phyloP scores from a whole-genome alignment of 2,888 invertebrate species.

The Hypsopygia costalis region DNA sequence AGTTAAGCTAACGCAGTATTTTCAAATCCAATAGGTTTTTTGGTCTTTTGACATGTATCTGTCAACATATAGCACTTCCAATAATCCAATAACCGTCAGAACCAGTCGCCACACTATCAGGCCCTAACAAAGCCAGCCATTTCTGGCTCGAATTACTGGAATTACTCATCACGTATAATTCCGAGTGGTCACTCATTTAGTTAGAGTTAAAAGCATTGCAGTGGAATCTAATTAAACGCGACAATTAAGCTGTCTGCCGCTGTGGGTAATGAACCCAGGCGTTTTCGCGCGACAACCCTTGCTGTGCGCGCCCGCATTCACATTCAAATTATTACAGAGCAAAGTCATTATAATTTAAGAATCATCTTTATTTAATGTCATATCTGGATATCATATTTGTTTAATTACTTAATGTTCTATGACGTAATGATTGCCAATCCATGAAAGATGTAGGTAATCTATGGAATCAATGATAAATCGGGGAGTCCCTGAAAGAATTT shows the following conservation, averaged over 20 bases:
- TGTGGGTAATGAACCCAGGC: slow-evolving; percentile 40
- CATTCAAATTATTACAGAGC: background rate
- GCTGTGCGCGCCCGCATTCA: slow-evolving; percentile 23
- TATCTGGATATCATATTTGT: background rate
- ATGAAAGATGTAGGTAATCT: too few relatives aligned
- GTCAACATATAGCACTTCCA: too few relatives aligned
- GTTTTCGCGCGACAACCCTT: slow-evolving; percentile 27
- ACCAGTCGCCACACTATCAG: background rate
- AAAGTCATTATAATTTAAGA: background rate
- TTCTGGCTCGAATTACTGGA: slow-evolving; percentile 8
- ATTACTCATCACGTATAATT: slow-evolving; percentile 17
- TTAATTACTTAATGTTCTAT: too few relatives aligned
- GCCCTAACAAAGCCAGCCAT: slow-evolving; percentile 2
- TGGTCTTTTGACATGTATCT: too few relatives aligned
- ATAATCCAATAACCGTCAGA: too few relatives aligned
- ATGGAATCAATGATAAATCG: too few relatives aligned
- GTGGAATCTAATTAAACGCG: slow-evolving; percentile 53
- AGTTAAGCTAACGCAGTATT: too few relatives aligned
- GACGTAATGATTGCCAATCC: too few relatives aligned
- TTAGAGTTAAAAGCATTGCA: slow-evolving; percentile 38
- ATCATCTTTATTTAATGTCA: background rate
- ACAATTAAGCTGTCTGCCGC: slow-evolving; percentile 41
- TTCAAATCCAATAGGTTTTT: too few relatives aligned
- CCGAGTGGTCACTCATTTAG: slow-evolving; percentile 28
- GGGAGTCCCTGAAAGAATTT: too few relatives aligned